Evolutionary conservation across 1,140 invertebrate genomes (phyloP).

Genomic region (Cydia strobilella): DNA sequence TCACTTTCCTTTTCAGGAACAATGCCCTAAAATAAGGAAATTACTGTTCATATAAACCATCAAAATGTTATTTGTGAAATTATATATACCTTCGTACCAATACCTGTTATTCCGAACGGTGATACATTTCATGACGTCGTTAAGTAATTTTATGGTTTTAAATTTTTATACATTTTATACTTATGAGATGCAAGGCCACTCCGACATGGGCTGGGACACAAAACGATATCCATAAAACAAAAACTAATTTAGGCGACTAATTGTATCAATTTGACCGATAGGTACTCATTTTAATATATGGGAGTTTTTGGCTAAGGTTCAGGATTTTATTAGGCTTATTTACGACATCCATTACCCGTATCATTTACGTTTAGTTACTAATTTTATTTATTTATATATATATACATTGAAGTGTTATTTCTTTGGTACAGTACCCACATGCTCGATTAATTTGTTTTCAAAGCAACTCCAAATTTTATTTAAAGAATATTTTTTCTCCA

Average conservation of each 20-base stretch:
- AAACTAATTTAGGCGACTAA: neutral
- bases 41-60: slow-evolving; percentile 28
- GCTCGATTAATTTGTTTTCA: neutral
- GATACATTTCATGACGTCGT: neutral
- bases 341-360: neutral
- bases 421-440: too few relatives aligned
- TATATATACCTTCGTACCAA: neutral
- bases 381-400: too few relatives aligned
- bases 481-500: neutral
- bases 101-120: neutral
- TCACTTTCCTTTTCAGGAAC: slow-evolving; percentile 53
- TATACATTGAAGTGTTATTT: neutral
- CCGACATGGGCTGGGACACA: neutral
- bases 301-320: neutral
- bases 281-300: neutral
- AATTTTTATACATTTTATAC: neutral
- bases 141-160: neutral
- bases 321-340: neutral
- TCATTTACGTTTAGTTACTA: too few relatives aligned
- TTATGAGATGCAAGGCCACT: neutral
- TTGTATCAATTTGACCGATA: neutral
- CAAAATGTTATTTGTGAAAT: neutral
- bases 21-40: slow-evolving; percentile 49
- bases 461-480: neutral
- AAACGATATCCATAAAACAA: neutral